phyloP scores from a whole-genome alignment of 2,113 vertebrate species.

The Chlamydotis undulata region DNA sequence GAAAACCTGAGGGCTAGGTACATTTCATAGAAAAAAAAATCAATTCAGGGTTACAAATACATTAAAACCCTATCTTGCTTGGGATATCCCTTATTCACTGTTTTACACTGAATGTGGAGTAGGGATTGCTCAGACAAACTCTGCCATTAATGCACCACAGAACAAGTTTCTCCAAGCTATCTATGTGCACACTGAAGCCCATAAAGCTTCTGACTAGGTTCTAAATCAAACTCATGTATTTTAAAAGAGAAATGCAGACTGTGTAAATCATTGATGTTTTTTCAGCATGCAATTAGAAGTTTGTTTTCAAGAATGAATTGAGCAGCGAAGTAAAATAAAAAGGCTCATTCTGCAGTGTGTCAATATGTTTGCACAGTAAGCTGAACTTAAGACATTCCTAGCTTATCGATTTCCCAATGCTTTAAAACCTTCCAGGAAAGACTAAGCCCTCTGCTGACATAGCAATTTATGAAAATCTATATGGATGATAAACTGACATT shows the following conservation, averaged over 20 bases:
- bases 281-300: neutral
- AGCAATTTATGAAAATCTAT: neutral
- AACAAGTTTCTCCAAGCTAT: neutral
- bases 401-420: neutral
- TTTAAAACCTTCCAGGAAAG: constrained; percentile 19
- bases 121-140: neutral
- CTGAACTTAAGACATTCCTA: neutral
- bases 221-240: neutral
- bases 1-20: neutral
- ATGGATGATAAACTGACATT: neutral
- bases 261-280: neutral
- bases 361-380: neutral
- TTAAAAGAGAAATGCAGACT: neutral
- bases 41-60: neutral
- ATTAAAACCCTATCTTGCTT: neutral
- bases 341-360: neutral
- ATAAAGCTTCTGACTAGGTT: neutral
- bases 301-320: neutral
- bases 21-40: neutral
- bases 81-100: neutral
- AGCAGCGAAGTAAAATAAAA: neutral
- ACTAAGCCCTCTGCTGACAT: neutral
- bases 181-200: accelerated
- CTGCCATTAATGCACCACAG: neutral
- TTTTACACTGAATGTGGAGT: neutral